Percentiles rank a stretch among this genome's conserved stretches.
Evolutionary conservation across 2,113 vertebrate species (phyloP).

Genomic region (Alouatta palliata): DNA sequence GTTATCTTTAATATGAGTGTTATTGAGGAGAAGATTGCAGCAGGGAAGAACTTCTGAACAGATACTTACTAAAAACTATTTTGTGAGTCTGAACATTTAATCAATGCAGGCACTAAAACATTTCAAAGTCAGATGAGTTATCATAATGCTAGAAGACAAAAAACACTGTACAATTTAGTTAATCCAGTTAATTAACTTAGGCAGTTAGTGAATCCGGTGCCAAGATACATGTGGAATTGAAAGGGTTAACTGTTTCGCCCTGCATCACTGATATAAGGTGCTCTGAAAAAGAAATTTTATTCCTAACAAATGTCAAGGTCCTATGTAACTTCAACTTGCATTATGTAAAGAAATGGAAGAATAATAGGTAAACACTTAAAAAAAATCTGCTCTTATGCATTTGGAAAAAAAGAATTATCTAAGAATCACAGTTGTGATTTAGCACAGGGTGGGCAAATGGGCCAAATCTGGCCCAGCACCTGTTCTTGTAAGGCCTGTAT

Average conservation of each 20-base stretch:
- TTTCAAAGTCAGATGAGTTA: not conserved
- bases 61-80: not conserved
- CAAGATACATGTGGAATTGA: not conserved
- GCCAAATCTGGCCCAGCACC: not conserved
- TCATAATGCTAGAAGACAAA: not conserved
- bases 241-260: not conserved
- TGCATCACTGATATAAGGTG: accelerated
- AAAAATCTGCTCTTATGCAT: not conserved
- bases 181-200: too few species aligned
- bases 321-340: not conserved
- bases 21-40: not conserved
- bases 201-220: not conserved
- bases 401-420: not conserved
- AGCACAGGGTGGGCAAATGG: not conserved
- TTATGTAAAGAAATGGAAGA: not conserved
- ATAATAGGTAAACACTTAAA: not conserved
- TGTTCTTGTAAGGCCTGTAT: not conserved
- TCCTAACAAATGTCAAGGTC: not conserved
- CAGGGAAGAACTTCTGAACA: not conserved
- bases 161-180: not conserved
- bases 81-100: not conserved
- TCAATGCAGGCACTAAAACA: not conserved
- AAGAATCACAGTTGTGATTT: not conserved
- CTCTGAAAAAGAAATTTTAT: not conserved
- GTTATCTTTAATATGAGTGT: not conserved